Evolutionary conservation across 1,140 invertebrate genomes (phyloP), one percentile per base, ranked within the genome.

Genomic region (Bradysia coprophila): DNA sequence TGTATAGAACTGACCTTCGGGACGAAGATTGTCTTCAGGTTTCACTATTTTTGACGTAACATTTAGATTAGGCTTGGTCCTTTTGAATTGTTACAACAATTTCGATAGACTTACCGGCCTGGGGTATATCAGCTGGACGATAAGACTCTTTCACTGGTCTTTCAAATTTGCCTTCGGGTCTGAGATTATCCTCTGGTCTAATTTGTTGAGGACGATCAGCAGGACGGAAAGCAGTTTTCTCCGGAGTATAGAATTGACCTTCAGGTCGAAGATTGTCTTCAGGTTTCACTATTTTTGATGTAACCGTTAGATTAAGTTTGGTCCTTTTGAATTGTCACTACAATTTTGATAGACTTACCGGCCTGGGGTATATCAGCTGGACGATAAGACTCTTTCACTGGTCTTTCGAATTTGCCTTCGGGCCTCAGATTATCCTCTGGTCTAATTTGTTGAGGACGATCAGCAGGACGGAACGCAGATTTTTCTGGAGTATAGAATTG

Each of bases 341-440:
- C n/a, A n/a, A n/a, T n/a, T n/a, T n/a, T n/a, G n/a, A n/a, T n/a
- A n/a, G n/a, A n/a, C n/a, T n/a, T n/a, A n/a, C n/a, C n/a, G n/a
- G n/a, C n/a, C n/a, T n/a, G 20, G 18, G 50, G 50, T 4, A 47
- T 36, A 58, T 56, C 65, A 46, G 31, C 66, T 45, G 42, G 50
- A 52, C 39, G 61, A 54, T 43, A 68, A 54, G 56, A 33, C 0
- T 51, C 47, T 43, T 57, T 57, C 11, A 59, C 54, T 3, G 64
- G 65, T 18, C 55, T 44, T 22, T 74, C 68, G 52, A 79, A 78
- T 16, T 76, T 70, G 11, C 78, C 76, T 63, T 80, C 75, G 5
- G 72, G 68, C 58, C 67, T 68, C 1, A 80, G 55, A 61, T 81
- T 80, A 53, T 72, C 73, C 62, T 76, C 73, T 45, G 71, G 68